Conservation (phyloP, 2,113 vertebrate species). For the Neodon shergylaensis region DNA sequence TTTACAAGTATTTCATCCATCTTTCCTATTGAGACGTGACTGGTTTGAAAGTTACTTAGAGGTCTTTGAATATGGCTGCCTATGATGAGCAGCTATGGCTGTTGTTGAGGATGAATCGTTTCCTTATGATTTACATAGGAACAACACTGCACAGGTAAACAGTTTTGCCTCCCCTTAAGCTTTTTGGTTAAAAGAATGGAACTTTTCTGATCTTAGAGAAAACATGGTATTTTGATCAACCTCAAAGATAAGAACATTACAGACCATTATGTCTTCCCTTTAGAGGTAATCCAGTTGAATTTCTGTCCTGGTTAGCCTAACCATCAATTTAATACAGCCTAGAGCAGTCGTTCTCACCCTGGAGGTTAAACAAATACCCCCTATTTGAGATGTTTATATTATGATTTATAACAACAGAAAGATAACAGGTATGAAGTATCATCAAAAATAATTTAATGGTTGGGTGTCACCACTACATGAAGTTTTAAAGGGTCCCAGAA, state of each 20-base stretch:
- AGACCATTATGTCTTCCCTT: not conserved
- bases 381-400: not conserved
- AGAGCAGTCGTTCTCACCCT: not conserved
- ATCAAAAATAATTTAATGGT: not conserved
- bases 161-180: not conserved
- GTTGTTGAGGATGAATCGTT: not conserved
- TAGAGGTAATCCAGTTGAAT: too few relatives aligned
- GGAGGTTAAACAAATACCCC: not conserved
- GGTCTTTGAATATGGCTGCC: not conserved
- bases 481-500: not conserved
- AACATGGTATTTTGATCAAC: not conserved
- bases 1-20: not conserved
- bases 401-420: not conserved
- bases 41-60: not conserved
- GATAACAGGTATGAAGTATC: not conserved
- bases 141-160: too few relatives aligned
- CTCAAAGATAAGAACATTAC: not conserved
- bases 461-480: not conserved
- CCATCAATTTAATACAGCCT: not conserved
- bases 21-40: not conserved
- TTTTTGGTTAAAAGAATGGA: not conserved
- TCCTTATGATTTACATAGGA: not conserved
- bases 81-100: too few relatives aligned
- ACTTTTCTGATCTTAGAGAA: too few relatives aligned
- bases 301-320: not conserved